Base-by-base conservation (phyloP, 2,888 invertebrate species). In the Cosmia trapezina region DNA sequence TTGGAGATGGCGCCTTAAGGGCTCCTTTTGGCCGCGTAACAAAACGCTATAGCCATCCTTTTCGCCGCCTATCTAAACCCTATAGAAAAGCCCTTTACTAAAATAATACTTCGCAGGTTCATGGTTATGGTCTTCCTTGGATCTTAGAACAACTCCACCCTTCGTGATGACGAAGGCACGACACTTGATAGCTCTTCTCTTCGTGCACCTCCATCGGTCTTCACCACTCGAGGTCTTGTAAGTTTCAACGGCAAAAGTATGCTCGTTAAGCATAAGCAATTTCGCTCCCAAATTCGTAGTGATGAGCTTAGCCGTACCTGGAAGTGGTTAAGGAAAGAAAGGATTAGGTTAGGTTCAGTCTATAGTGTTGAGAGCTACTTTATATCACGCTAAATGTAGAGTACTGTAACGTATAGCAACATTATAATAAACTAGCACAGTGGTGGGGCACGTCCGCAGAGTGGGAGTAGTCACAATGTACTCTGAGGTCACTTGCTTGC, bases 151-250 rank as follows among this genome's bases (percentile, higher is more conserved):
- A 12, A 68, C 54, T 47, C 64, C 74, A 33, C 61, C 33, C 28
- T 78, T 74, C 5, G 33, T 47, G n/a, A 78, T 78, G 28, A 78
- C 68, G 47, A 74, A 78, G 4, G 78, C 78, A 12, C 65, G 56
- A 37, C 77, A 78, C 53, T 53, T 73, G 33, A 53, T 60, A 17
- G 77, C 1, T 47, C 41, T 54, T 73, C 78, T 63, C n/a, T 37
- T 78, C 0, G 62, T 63, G 49, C 78, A 78, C n/a, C 78, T 78
- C 77, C 78, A 78, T 12, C 73, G 57, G 12, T 68, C 47, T 59
- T 53, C 41, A 22, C 49, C 49, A 1, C 3, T 60, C 1, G 62
- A 19, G 0, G 12, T 28, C 53, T 53, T 33, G n/a, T 56, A 61
- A 8, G 47, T 33, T 43, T 77, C 73, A 47, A n/a, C 60, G 14